Percentiles rank a stretch among this genome's conserved stretches.
Evolutionary conservation across 2,888 invertebrate genomes (phyloP).

Genomic region (Chloroclystis v-ata): DNA sequence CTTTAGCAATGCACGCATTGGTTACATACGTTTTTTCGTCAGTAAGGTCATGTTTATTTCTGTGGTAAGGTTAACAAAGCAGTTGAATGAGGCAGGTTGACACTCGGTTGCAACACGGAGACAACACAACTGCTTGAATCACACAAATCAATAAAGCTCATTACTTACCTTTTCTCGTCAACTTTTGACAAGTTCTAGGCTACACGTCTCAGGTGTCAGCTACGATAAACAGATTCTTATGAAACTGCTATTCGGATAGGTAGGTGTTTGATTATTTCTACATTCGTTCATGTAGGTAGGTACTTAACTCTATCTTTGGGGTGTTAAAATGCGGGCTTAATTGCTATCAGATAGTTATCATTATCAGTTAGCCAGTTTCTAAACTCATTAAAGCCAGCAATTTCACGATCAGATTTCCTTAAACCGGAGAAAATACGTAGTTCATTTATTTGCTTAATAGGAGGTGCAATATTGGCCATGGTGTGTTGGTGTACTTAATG

Average conservation of each 20-base stretch:
- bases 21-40: too few species aligned
- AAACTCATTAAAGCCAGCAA: too few species aligned
- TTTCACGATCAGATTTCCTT: background rate
- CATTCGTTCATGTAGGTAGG: constrained; percentile 1
- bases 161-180: constrained; percentile 48
- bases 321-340: too few species aligned
- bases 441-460: background rate
- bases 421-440: constrained; percentile 3
- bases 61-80: constrained; percentile 19
- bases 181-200: constrained; percentile 55
- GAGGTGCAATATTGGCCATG: constrained; percentile 15
- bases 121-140: constrained; percentile 26
- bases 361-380: background rate
- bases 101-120: constrained; percentile 36
- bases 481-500: constrained; percentile 28
- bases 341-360: too few species aligned
- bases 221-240: constrained; percentile 30
- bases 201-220: constrained; percentile 38
- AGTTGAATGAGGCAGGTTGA: constrained; percentile 32
- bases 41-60: too few species aligned
- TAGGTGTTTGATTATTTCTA: constrained; percentile 15
- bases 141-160: constrained; percentile 52
- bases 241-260: constrained; percentile 19
- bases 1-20: constrained; percentile 1
- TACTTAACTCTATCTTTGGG: too few species aligned